A percentile compares a stretch with the other conserved stretches of the same genome.
These are phyloP conservation scores for Megaptera novaeangliae DNA, from an alignment of 2,113 vertebrate species.

Conservation along the genomic window DNA sequence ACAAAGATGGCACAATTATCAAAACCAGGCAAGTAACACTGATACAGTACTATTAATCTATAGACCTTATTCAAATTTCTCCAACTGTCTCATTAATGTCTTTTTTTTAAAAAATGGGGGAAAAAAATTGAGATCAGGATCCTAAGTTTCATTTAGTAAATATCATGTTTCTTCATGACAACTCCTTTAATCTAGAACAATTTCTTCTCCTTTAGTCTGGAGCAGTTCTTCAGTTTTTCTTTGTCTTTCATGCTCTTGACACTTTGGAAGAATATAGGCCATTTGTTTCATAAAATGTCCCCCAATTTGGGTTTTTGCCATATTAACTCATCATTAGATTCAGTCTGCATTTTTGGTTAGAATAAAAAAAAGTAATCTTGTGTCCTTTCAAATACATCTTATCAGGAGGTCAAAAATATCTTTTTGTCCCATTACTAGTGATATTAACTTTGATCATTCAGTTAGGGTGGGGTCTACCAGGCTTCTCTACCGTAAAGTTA, in stretches of 20 bases:
- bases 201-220: background rate
- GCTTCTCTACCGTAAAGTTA: background rate
- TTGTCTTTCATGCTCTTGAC: background rate
- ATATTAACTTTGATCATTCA: background rate
- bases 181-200: background rate
- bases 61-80: background rate
- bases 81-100: background rate
- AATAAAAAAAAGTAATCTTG: background rate
- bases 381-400: background rate
- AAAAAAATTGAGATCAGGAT: background rate
- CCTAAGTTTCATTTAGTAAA: conserved; percentile 10
- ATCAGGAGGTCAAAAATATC: background rate
- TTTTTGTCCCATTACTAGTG: background rate
- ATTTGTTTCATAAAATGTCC: background rate
- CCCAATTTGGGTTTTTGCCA: background rate
- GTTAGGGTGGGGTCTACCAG: background rate
- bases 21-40: background rate
- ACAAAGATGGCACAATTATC: background rate
- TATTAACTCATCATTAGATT: background rate
- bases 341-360: background rate
- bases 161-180: background rate
- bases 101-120: background rate
- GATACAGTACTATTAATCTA: background rate
- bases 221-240: background rate
- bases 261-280: background rate